Evolutionary conservation across 2,797 vertebrate genomes (phyloP).

Genomic region (Psittacula derbiana): DNA sequence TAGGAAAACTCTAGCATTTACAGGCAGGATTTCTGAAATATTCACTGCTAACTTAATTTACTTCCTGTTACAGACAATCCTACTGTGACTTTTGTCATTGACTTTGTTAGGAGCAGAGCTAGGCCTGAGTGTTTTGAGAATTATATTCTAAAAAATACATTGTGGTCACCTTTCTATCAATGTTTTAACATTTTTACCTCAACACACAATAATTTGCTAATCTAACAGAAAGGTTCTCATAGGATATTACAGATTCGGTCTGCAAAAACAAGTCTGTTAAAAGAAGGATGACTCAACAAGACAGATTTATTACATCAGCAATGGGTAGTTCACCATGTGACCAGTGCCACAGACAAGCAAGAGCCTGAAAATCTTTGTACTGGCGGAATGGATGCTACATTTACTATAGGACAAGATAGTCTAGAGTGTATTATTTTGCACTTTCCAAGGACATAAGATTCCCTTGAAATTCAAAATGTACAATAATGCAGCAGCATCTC

Average conservation of each 20-base stretch:
- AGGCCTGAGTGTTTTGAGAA: not conserved
- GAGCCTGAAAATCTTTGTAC: not conserved
- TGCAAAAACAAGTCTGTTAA: not conserved
- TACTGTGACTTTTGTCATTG: not conserved
- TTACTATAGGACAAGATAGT: not conserved
- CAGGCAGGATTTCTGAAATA: not conserved
- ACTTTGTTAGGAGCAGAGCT: not conserved
- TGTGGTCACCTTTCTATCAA: not conserved
- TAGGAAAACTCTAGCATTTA: not conserved
- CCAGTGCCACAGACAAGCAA: not conserved
- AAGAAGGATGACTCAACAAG: not conserved
- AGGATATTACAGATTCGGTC: not conserved
- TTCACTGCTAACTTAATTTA: not conserved
- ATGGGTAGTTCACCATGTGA: not conserved
- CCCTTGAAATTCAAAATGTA: not conserved
- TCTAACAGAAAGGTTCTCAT: not conserved
- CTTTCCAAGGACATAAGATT: not conserved
- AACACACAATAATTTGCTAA: not conserved
- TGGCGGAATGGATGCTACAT: not conserved
- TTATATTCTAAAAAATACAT: not conserved
- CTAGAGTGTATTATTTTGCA: not conserved
- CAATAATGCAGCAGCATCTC: not conserved
- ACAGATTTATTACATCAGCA: not conserved
- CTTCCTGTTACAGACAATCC: not conserved
- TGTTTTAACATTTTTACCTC: not conserved